Evolutionary conservation across 1,140 invertebrate species (phyloP), one percentile per base, ranked within the genome.

Genomic region (Diabrotica undecimpunctata): DNA sequence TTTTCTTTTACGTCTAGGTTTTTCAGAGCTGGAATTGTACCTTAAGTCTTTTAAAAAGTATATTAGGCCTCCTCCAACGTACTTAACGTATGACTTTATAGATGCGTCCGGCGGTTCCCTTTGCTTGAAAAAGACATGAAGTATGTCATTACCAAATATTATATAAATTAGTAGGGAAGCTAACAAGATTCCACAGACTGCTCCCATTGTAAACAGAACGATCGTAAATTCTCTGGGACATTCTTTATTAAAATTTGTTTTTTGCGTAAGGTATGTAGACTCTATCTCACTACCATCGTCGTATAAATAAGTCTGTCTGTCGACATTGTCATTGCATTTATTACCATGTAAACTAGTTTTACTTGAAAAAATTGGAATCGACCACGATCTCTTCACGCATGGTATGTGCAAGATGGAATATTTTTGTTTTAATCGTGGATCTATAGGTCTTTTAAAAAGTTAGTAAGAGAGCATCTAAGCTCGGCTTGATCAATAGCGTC

Each of bases 281-380:
- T 69, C 67, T 13, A 69, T 55, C 58, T 71, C 70, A 5, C 64
- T 61, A 6, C 68, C 70, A 35, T 71, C 70, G 37, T 71, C 70
- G 41, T 68, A 69, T 4, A 63, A 53, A 50, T 65, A 65, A 6
- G 67, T 69, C 56, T 65, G 64, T 3, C 54, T 50, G 12, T 71
- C 70, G n/a, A 51, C 66, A 53, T 63, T 54, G 13, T 69, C 58
- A 36, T n/a, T 50, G 6, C 59, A 14, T 46, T 61, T 58, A n/a
- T 54, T 61, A 9, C 57, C 46, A 51, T 25, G 51, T 12, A 54
- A 13, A 8, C 9, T 50, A 37, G 25, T 13, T 37, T 62, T 62
- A 2, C 14, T 46, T 6, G 62, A 64, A 53, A 57, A 64, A 7
- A 58, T 35, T 9, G 66, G 66, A 53, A 65, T 61, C 0, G 70